These are phyloP conservation scores for Siniperca obscura DNA, from an alignment of 2,797 vertebrate species.

Conservation along the genomic window DNA sequence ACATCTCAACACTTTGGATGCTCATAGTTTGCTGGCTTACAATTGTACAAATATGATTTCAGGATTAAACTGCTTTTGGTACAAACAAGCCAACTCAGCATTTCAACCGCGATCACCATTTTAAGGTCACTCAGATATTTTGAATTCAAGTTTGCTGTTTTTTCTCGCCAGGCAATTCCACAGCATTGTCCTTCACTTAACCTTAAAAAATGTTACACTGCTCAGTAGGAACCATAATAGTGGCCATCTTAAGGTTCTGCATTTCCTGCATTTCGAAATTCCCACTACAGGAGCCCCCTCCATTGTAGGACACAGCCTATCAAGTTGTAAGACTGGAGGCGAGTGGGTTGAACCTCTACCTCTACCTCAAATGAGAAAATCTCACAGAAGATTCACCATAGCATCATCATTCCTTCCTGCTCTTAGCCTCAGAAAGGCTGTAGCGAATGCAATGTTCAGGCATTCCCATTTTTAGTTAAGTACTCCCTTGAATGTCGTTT, in stretches of 20 bases:
- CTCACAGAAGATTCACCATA: not conserved
- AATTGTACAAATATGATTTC: conserved; percentile 49
- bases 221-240: conserved; percentile 1
- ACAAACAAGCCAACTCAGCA: conserved; percentile 57
- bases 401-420: not conserved
- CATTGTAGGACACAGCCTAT: not conserved
- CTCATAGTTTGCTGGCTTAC: conserved; percentile 34
- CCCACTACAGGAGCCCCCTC: not conserved
- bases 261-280: conserved; percentile 23
- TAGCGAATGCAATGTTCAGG: not conserved
- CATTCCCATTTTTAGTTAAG: conserved; percentile 7
- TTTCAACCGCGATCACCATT: conserved; percentile 29
- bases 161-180: conserved; percentile 5
- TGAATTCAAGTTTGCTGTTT: conserved; percentile 1
- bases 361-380: not conserved
- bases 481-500: conserved; percentile 4
- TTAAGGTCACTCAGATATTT: conserved; percentile 27
- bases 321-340: not conserved
- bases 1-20: conserved; percentile 57
- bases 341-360: not conserved
- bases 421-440: not conserved
- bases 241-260: conserved; percentile 2
- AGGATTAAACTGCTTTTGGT: conserved; percentile 39
- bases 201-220: conserved; percentile 5
- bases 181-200: conserved; percentile 28